Percentiles rank a stretch among this genome's conserved stretches.
These are phyloP conservation scores for Trypoxylon attenuatum DNA, from an alignment of 2,888 invertebrate species.

Conservation along the genomic window DNA sequence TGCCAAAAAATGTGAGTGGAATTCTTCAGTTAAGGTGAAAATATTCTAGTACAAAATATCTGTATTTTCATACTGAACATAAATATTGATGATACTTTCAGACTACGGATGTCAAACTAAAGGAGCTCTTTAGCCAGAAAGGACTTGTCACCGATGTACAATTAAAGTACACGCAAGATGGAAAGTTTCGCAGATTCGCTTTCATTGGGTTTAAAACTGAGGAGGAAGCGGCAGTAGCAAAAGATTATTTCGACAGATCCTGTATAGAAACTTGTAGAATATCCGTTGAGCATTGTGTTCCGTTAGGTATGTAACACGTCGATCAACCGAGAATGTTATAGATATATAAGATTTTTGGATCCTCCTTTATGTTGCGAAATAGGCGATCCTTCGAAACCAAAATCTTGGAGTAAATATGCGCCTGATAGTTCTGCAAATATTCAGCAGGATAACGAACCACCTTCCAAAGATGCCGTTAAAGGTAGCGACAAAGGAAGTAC, in stretches of 20 bases:
- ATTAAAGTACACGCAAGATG: conserved; percentile 93
- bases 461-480: conserved; percentile 57
- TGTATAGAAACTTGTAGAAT: conserved; percentile 89
- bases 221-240: conserved; percentile 86
- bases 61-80: background rate
- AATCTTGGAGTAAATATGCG: conserved; percentile 95
- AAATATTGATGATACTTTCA: conserved; percentile 70
- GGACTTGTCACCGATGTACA: conserved; percentile 95
- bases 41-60: background rate
- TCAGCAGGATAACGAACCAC: conserved; percentile 57
- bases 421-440: conserved; percentile 82
- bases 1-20: conserved; percentile 87
- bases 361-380: background rate
- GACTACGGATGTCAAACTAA: conserved; percentile 87
- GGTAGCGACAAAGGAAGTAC: conserved; percentile 66
- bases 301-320: conserved; percentile 78
- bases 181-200: conserved; percentile 94
- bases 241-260: conserved; percentile 87
- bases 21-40: too few relatives aligned
- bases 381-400: conserved; percentile 84
- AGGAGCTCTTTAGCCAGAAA: conserved; percentile 84
- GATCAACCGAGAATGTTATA: conserved; percentile 35
- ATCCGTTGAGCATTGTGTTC: conserved; percentile 83
- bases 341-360: background rate
- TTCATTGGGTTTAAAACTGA: conserved; percentile 93